Evolutionary conservation across 1,140 invertebrate genomes (phyloP), one percentile per base, ranked within the genome.

Genomic region (Heliconius nattereri): DNA sequence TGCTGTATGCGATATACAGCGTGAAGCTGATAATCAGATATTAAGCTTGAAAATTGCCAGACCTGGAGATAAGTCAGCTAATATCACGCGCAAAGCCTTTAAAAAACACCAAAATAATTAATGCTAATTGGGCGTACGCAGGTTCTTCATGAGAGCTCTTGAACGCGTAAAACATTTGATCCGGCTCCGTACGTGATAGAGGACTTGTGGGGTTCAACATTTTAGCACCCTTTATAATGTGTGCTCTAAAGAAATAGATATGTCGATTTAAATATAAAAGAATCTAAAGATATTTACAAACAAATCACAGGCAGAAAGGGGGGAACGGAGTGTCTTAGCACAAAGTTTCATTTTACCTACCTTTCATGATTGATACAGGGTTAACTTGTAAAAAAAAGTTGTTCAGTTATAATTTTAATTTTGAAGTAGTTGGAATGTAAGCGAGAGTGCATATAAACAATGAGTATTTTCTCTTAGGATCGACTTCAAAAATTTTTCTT

Each of bases 131-230:
- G 76, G 40, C 76, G 76, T 54, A 49, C 32, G 76, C 76, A 54
- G 70, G 76, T 77, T 23, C 76, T 77, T 13, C 45, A 71, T 16
- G 20, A 77, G 45, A 29, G 76, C 45, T 13, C 76, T 77, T 26
- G 23, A 13, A 20, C 70, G 76, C 76, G 70, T 77, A 77, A 77
- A 77, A 77, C 70, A 77, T 77, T 77, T 77, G 76, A 77, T 77
- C 76, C 72, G 29, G 20, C 37, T 49, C 29, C 13, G 75, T 70
- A 60, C 75, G 60, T 76, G 75, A 76, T 49, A 32, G 20, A n/a
- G 37, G 29, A 70, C 32, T 71, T 32, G 52, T 66, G 45, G 54
- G 60, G 60, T 66, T 66, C 23, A 66, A 66, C n/a, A 26, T 66
- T 29, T 66, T 66, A 66, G 26, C 60, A 66, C 60, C 60, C 60